Evolutionary conservation across 2,888 invertebrate species (phyloP), one percentile per base, ranked within the genome.

Genomic region (Xestia sexstrigata): DNA sequence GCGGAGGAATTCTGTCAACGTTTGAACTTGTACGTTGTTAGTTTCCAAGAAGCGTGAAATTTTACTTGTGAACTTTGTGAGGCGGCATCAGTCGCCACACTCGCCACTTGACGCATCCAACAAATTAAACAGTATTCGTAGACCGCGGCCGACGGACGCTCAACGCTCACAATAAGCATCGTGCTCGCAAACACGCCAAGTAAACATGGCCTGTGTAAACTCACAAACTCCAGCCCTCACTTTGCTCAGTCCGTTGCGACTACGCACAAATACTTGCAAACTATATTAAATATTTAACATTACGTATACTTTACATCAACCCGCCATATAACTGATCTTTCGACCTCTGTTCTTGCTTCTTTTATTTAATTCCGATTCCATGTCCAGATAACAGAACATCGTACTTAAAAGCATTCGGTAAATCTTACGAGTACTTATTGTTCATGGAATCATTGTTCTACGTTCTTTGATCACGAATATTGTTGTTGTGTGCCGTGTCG

Each of bases 161-260:
- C 91, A 92, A 71, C 89, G 88, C 86, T 90, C 91, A 93, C 94
- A 94, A 94, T 94, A 94, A 93, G 93, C 94, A 92, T 91, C 88
- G 91, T 86, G 83, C 90, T 89, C 78, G 89, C 92, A 93, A 93
- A 95, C 93, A 93, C 85, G 82, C 89, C 90, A 90, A 78, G 91
- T 91, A 95, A 95, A 94, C 92, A 93, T 90, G 88, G 89, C 86
- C 91, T 93, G 90, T 89, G 92, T 91, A 93, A 91, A 93, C 93
- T 90, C 77, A 88, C 91, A 87, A 92, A 92, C 90, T 87, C 85
- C 87, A 88, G 81, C 88, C 90, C 89, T 87, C 81, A 81, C 83
- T 76, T 85, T 80, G 81, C 83, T 77, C 78, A 39, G 65, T 76
- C 85, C 81, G 78, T 78, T 81, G 81, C 83, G 85, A 85, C 82